phyloP scores from a whole-genome alignment of 1,140 invertebrate species.

The Ditylenchus dipsaci region DNA sequence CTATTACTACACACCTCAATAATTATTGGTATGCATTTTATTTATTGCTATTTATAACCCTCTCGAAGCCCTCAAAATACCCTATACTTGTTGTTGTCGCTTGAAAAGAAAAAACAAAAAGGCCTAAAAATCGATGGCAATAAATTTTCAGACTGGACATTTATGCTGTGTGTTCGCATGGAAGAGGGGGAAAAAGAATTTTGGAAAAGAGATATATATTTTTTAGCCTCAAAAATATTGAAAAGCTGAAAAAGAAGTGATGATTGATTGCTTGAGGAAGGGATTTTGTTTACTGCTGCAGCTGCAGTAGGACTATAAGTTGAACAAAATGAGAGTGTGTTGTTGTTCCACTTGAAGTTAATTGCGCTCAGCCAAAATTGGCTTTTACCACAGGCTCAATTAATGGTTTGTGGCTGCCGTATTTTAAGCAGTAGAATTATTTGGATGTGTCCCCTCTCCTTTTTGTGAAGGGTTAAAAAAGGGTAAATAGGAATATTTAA shows the following conservation, averaged over 20 bases:
- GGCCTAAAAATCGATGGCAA: too few relatives aligned
- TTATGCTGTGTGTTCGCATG: neutral
- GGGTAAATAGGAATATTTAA: neutral
- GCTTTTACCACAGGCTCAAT: too few relatives aligned
- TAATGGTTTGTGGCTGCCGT: neutral
- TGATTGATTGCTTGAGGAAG: constrained; percentile 1
- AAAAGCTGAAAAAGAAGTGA: neutral
- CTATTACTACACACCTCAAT: constrained; percentile 57
- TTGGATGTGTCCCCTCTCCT: neutral
- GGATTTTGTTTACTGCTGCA: too few relatives aligned
- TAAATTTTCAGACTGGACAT: too few relatives aligned
- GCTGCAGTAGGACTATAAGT: too few relatives aligned
- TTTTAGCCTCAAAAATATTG: neutral
- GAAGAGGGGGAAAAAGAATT: neutral
- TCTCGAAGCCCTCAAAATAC: too few relatives aligned
- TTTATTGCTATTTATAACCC: neutral
- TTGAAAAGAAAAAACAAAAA: too few relatives aligned
- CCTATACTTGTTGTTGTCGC: too few relatives aligned
- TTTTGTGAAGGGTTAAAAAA: neutral
- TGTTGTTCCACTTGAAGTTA: too few relatives aligned
- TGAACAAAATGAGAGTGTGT: too few relatives aligned
- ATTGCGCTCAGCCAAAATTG: too few relatives aligned
- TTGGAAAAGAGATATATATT: neutral
- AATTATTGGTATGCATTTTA: constrained; percentile 47
- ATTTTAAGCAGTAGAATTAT: neutral